Conservation (phyloP, 2,797 vertebrate species). For the Falco novaeseelandiae region DNA sequence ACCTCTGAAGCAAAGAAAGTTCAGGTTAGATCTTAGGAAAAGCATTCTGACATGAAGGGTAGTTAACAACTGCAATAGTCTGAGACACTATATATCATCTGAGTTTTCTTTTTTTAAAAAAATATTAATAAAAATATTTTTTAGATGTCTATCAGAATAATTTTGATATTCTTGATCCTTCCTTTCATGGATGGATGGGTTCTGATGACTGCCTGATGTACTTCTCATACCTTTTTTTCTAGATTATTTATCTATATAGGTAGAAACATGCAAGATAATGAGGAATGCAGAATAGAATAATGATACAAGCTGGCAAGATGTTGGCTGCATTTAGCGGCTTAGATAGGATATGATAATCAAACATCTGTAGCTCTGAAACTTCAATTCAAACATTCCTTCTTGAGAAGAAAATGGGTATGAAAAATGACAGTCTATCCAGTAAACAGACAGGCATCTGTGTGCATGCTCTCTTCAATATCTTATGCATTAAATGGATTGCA, state of each 20-base stretch:
- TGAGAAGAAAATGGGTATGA: neutral
- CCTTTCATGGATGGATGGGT: neutral
- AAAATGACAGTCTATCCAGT: neutral
- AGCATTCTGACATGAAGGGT: neutral
- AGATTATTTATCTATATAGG: neutral
- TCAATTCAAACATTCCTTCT: neutral
- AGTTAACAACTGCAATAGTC: neutral
- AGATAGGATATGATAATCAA: neutral
- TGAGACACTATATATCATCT: neutral
- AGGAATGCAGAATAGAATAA: neutral
- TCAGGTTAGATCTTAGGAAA: neutral
- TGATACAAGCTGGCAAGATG: neutral
- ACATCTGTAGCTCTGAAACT: neutral
- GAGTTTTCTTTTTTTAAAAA: neutral
- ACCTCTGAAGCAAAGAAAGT: neutral
- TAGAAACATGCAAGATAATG: neutral
- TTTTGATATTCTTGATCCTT: neutral
- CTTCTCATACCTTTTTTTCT: neutral
- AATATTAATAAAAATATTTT: neutral
- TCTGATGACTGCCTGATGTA: neutral
- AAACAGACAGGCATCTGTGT: neutral
- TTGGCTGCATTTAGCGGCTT: neutral
- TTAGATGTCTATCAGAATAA: neutral
- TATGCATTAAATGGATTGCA: neutral
- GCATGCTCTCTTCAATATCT: neutral